phyloP scores from a whole-genome alignment of 2,113 vertebrate species.

The Psettodes erumei region DNA sequence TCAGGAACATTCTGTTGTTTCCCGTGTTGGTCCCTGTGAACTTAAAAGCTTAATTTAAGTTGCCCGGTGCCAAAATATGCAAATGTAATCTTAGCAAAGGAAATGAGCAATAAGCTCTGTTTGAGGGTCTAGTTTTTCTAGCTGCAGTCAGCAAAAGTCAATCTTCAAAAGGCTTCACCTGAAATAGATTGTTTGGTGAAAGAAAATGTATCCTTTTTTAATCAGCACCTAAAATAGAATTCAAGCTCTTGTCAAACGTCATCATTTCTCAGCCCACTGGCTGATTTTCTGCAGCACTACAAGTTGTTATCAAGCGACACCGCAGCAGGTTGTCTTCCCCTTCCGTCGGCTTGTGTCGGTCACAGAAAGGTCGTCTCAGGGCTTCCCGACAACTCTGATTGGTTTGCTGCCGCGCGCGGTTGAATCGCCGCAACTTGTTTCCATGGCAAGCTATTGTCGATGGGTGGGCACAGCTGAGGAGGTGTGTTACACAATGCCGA shows the following conservation, averaged over 20 bases:
- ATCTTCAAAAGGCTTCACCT: not conserved
- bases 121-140: not conserved
- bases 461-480: not conserved
- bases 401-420: not conserved
- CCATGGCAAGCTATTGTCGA: conserved; percentile 19
- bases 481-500: not conserved
- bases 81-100: conserved; percentile 15
- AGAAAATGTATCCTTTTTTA: conserved; percentile 21
- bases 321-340: conserved; percentile 19
- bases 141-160: not conserved
- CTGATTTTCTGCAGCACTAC: conserved; percentile 20
- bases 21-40: not conserved
- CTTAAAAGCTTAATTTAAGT: conserved; percentile 20
- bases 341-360: conserved; percentile 22
- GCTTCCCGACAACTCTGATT: not conserved
- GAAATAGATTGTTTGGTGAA: not conserved
- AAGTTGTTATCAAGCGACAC: conserved; percentile 23
- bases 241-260: conserved; percentile 6
- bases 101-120: not conserved
- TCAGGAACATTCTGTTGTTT: conserved; percentile 25
- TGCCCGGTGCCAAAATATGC: conserved; percentile 14
- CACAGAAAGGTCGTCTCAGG: conserved; percentile 16
- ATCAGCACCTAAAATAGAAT: conserved; percentile 15
- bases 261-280: not conserved
- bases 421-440: conserved; percentile 23